Percentiles rank a stretch among this genome's conserved stretches.
phyloP scores from a whole-genome alignment of 1,140 invertebrate species.

The Eurosta solidaginis region DNA sequence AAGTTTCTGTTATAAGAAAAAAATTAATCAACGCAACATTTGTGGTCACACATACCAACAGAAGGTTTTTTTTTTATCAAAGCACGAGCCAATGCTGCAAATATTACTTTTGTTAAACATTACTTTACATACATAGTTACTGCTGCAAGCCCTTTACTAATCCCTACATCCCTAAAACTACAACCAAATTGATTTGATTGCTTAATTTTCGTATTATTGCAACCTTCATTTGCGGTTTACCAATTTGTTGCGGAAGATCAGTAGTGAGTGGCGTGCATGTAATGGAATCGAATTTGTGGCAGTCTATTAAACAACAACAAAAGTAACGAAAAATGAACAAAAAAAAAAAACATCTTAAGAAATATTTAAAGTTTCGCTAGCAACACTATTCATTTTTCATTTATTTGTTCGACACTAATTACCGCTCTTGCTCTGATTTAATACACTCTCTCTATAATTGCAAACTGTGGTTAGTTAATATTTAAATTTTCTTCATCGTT shows the following conservation, averaged over 20 bases:
- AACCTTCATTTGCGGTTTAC: slow-evolving; percentile 10
- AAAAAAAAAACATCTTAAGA: too few species aligned
- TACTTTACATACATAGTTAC: too few species aligned
- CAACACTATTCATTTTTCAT: background rate
- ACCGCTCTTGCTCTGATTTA: background rate
- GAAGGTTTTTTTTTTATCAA: background rate
- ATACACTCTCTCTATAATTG: background rate
- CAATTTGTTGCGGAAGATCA: slow-evolving; percentile 28
- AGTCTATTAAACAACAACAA: too few species aligned
- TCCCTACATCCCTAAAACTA: too few species aligned
- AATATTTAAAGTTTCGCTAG: too few species aligned
- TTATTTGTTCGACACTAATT: too few species aligned
- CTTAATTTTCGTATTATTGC: background rate
- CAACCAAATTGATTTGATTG: background rate
- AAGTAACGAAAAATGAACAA: too few species aligned
- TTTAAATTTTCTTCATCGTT: background rate
- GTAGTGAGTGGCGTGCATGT: background rate
- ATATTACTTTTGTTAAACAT: too few species aligned
- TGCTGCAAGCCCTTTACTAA: slow-evolving; percentile 10
- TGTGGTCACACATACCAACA: background rate
- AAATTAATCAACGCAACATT: background rate
- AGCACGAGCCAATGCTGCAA: background rate
- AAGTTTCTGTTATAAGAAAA: too few species aligned
- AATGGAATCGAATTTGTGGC: background rate
- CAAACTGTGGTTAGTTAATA: background rate